These are phyloP conservation scores for Nannoperca australis DNA, from an alignment of 2,797 vertebrate species.

Conservation along the genomic window DNA sequence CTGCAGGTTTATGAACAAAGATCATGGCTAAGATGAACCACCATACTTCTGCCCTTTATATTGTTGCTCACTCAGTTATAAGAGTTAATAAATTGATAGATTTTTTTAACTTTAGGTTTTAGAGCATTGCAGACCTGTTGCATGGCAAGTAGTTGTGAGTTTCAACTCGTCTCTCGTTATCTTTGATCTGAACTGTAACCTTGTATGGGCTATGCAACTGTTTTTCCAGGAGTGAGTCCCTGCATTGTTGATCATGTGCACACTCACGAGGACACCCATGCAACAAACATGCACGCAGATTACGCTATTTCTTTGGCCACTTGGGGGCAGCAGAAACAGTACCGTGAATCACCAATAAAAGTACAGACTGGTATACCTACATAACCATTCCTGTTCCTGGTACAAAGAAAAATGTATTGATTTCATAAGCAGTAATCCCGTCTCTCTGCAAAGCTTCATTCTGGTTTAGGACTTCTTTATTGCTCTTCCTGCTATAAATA, in stretches of 20 bases:
- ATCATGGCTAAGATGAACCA: background rate
- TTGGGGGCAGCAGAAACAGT: background rate
- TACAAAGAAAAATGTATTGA: background rate
- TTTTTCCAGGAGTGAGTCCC: background rate
- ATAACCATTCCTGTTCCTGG: background rate
- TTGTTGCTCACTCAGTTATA: background rate
- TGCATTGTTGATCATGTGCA: too few relatives aligned
- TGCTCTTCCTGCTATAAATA: background rate
- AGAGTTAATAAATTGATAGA: background rate
- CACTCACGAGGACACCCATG: too few relatives aligned
- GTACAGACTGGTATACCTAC: background rate
- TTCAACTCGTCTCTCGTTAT: too few relatives aligned
- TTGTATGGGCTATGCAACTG: background rate
- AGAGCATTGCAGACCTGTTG: too few relatives aligned
- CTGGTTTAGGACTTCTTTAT: background rate
- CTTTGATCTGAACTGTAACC: too few relatives aligned
- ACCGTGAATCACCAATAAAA: too few relatives aligned
- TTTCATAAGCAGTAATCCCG: background rate
- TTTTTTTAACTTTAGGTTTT: too few relatives aligned
- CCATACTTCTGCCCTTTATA: background rate
- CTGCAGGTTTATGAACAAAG: constrained; percentile 21
- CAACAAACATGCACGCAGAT: too few relatives aligned
- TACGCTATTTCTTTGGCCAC: too few relatives aligned
- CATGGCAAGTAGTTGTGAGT: too few relatives aligned
- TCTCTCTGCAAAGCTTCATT: background rate